Percentiles rank a stretch among this genome's conserved stretches.
Conservation (phyloP, 2,888 invertebrate genomes). For the Caenorhabditis parvicauda region DNA sequence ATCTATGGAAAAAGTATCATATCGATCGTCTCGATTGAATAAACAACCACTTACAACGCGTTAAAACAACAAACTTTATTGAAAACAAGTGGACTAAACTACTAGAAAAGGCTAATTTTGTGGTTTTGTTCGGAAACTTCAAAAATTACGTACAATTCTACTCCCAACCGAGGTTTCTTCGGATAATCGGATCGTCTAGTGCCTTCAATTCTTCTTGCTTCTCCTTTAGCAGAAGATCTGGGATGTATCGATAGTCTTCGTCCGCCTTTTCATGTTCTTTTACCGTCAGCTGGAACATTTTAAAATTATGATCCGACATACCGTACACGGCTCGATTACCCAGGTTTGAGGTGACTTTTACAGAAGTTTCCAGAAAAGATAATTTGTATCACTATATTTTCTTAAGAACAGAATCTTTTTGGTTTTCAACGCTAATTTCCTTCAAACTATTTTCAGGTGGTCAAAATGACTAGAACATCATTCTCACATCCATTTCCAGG, state of each 20-base stretch:
- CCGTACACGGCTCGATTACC: background rate
- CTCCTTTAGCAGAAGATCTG: constrained; percentile 52
- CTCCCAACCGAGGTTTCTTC: constrained; percentile 60
- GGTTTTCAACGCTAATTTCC: background rate
- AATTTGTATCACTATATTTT: background rate
- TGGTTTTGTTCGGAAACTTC: too few species aligned
- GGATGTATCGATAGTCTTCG: constrained; percentile 58
- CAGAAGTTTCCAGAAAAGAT: constrained; percentile 4
- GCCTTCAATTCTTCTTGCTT: constrained; percentile 55
- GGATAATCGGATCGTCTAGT: constrained; percentile 56
- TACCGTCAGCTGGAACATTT: constrained; percentile 44
- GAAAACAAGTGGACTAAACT: background rate
- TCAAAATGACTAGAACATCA: background rate
- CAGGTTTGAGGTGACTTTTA: background rate
- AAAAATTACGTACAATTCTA: constrained; percentile 16
- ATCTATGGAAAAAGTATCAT: too few species aligned
- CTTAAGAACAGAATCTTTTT: background rate
- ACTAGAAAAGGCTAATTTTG: too few species aligned
- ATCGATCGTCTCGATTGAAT: too few species aligned
- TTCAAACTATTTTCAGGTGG: background rate
- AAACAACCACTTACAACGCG: too few species aligned
- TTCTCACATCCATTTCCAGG: background rate
- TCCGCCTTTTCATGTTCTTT: constrained; percentile 58
- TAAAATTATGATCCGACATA: too few species aligned
- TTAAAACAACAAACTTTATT: background rate